phyloP scores from a whole-genome alignment of 2,888 invertebrate species.

The Eristalis intricaria region DNA sequence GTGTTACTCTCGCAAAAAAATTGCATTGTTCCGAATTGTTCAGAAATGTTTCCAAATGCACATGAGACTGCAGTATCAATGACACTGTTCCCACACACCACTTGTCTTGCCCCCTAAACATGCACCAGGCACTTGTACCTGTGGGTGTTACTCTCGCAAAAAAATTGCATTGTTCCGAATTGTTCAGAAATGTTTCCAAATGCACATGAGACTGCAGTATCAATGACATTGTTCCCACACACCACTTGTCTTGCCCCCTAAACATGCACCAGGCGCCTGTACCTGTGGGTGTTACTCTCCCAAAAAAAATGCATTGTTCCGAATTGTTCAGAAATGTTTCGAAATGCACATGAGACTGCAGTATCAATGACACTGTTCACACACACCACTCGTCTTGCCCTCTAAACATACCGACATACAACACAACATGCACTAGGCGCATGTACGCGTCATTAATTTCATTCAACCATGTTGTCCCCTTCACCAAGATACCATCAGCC shows the following conservation, averaged over 20 bases:
- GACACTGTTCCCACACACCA: neutral
- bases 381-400: neutral
- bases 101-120: neutral
- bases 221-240: neutral
- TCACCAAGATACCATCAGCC: neutral
- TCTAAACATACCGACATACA: neutral
- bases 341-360: neutral
- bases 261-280: neutral
- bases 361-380: neutral
- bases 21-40: neutral
- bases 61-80: neutral
- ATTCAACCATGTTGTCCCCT: neutral
- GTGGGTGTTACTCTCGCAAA: neutral
- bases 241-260: neutral
- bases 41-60: neutral
- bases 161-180: neutral
- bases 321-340: neutral
- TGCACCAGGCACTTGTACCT: neutral
- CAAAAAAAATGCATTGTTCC: neutral
- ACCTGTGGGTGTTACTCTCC: neutral
- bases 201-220: neutral
- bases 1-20: neutral
- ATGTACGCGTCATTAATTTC: neutral
- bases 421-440: neutral
- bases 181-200: neutral